Base-by-base conservation (phyloP, 2,888 invertebrate genomes). In the Allygus modestus region DNA sequence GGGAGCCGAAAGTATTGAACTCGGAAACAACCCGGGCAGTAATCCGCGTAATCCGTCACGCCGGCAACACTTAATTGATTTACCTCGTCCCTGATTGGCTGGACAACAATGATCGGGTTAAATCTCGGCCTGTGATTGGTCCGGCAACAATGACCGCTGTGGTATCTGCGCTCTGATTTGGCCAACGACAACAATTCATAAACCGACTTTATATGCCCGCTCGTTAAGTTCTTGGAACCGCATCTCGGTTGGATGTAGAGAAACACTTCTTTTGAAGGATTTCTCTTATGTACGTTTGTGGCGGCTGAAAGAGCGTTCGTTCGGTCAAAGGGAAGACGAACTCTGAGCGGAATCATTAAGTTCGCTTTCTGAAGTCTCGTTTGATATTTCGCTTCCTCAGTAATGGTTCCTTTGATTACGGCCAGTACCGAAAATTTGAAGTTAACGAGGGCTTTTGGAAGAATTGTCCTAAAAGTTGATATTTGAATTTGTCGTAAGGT, bases 1-100 rank as follows among this genome's bases (percentile, higher is more conserved):
- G n/a, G n/a, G n/a, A n/a, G n/a, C n/a, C n/a, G n/a, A n/a, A n/a
- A n/a, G n/a, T 77, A 77, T 46, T 33, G 77, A 28, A 28, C n/a
- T 4, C 0, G 2, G 75, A 75, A 75, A 75, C 75, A 77, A 51
- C 23, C 20, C 51, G n/a, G 46, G 23, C 1, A 7, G 77, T 77
- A 77, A 77, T 51, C 51, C 77, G 2, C n/a, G 28, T 51, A 77
- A 77, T 77, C 77, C 77, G 51, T 51, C 51, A 75, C 71, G n/a
- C 26, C 71, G n/a, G 37, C 17, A 5, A 31, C 43, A 41, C n/a
- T n/a, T n/a, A 43, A 77, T 77, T 77, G 77, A 51, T 77, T 77
- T 77, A 51, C 43, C 75, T 77, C 46, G 26, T 46, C 77, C 41
- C 28, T 51, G 46, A 77, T 77, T 77, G 77, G 77, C 31, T 43